Base-by-base conservation (phyloP, 2,113 vertebrate genomes). In the Fregata magnificens region DNA sequence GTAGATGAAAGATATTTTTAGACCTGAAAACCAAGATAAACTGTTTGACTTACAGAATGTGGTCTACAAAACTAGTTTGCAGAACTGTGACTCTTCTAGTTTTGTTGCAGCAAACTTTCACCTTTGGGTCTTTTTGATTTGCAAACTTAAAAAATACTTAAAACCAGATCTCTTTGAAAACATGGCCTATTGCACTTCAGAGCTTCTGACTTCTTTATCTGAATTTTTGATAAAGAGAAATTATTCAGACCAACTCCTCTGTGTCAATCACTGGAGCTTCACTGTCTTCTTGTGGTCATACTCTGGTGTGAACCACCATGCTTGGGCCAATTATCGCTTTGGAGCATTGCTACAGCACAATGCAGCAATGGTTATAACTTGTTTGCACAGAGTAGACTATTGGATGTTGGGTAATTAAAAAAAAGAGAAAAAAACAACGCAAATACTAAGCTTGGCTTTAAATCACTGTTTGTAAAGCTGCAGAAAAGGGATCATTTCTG, bases 371-470 rank as follows among this genome's bases (percentile, higher is more conserved):
- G 13, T 7, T 77, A 2, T 10, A 31, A 32, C 3, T 25, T 18
- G 4, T 38, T 44, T 81, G 18, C 44, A 42, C 6, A 31, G 6
- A 59, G 4, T 11, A 38, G 4, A 38, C 6, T 77, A 8, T 2
- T 25, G 44, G 10, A 16, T 38, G 9, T 55, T 7, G 32, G 11
- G 7, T 9, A 66, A 12, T 16, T 42, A 59, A 58, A 38, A 47
- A 52, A 24, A 14, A n/a, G 6, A 50, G 2, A 20, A 12, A 40
- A 31, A 7, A 14, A 2, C 11, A 28, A 7, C 1, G 2, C 4
- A 42, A 40, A 47, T 19, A 0, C 16, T 45, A 56, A 38, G 7
- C 15, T 76, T 31, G 32, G 13, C 1, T 47, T 73, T 56, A 50
- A 58, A 65, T 40, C 10, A 70, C 5, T 11, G 5, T 42, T 59